Conservation (phyloP, 2,888 invertebrate species). For the Ophonus ardosiacus region DNA sequence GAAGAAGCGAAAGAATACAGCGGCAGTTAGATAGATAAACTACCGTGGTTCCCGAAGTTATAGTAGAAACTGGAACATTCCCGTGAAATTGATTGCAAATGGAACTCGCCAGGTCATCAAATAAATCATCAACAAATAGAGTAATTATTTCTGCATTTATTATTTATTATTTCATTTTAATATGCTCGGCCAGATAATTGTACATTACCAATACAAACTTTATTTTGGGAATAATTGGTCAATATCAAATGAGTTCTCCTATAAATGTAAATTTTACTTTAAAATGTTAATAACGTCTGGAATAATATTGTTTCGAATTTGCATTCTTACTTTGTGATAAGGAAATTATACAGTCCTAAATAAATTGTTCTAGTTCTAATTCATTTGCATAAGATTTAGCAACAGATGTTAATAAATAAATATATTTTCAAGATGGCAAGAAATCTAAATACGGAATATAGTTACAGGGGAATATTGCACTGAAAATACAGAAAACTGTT, state of each 20-base stretch:
- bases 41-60: not conserved
- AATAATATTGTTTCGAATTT: constrained; percentile 22
- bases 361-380: constrained; percentile 18
- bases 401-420: constrained; percentile 5
- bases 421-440: not conserved
- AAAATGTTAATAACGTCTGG: not conserved
- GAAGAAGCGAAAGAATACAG: constrained; percentile 11
- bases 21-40: constrained; percentile 41
- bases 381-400: not conserved
- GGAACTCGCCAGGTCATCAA: not conserved
- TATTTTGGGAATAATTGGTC: constrained; percentile 34
- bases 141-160: constrained; percentile 40
- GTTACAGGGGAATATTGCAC: not conserved
- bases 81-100: constrained; percentile 39
- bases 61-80: not conserved
- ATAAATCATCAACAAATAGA: constrained; percentile 43
- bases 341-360: constrained; percentile 27
- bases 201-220: constrained; percentile 15
- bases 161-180: constrained; percentile 33
- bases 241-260: constrained; percentile 3
- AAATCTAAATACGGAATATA: not conserved
- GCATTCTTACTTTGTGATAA: not conserved
- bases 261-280: constrained; percentile 6
- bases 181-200: not conserved
- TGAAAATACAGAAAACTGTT: too few relatives aligned